Evolutionary conservation across 2,113 vertebrate species (phyloP), one percentile per base, ranked within the genome.

Genomic region (Felis chaus): DNA sequence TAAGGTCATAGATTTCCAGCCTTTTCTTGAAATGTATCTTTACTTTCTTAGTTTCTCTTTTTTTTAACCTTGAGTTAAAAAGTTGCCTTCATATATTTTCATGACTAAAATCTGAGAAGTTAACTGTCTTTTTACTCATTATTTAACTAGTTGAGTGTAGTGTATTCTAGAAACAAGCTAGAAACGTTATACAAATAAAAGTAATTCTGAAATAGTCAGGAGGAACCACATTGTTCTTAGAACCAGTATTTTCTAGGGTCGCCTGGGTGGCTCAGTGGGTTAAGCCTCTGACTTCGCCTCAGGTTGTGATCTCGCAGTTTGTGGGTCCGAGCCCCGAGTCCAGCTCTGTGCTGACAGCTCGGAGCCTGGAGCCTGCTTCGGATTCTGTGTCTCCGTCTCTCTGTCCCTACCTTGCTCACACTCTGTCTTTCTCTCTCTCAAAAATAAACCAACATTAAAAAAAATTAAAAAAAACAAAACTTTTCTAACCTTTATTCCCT

Each of bases 141-240:
- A 45, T 45, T 50, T 65, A 48, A 86, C 61, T 76, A 80, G 36
- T 50, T 65, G 74, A 81, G 5, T 14, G 25, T 89, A 39, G 9
- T 79, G 2, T 91, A 61, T 63, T 80, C 23, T 96, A 9, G 53
- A 89, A 71, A 71, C 39, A 93, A 83, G 91, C 45, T 95, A 83
- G 91, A 45, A 92, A 74, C 4, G 31, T 93, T 10, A 65, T 23
- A 89, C 25, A 96, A 95, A 74, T 83, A 55, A 97, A 96, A 87
- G 87, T 73, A 41, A 41, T 71, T 63, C 2, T 90, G 57, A 94
- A 94, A 18, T 63, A 87, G 21, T 41, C 61, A 83, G 39, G 86
- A 84, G 41, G 55, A 90, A 29, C 41, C 45, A 76, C 2, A 84
- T 10, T 63, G 1, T 96, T 91, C 21, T 89, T 86, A 63, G 61